Evolutionary conservation across 1,140 invertebrate species (phyloP).

Genomic region (Zaprionus capensis): DNA sequence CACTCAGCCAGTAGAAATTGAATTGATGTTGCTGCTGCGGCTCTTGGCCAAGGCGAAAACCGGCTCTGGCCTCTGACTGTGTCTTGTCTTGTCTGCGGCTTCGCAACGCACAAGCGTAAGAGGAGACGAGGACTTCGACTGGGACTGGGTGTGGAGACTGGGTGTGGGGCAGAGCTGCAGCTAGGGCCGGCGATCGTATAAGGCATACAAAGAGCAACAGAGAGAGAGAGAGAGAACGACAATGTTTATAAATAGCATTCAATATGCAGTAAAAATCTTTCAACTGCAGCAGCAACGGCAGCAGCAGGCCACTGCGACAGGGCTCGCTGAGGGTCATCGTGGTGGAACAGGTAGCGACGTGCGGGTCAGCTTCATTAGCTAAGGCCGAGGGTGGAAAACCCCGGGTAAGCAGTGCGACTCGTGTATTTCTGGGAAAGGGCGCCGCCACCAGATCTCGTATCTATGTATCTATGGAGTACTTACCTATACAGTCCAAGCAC

Average conservation of each 20-base stretch:
- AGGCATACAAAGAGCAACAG: not conserved
- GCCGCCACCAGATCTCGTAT: slow-evolving; percentile 30
- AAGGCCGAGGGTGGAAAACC: slow-evolving; percentile 61
- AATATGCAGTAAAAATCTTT: slow-evolving; percentile 69
- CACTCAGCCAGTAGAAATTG: slow-evolving; percentile 80
- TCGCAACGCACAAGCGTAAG: slow-evolving; percentile 67
- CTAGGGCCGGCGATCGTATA: not conserved
- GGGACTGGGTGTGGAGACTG: slow-evolving; percentile 20
- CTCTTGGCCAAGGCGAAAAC: slow-evolving; percentile 4
- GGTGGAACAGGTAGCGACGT: slow-evolving; percentile 60
- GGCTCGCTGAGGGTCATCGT: slow-evolving; percentile 36
- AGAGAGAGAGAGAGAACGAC: slow-evolving; percentile 2
- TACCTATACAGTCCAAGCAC: slow-evolving; percentile 59
- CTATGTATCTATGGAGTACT: slow-evolving; percentile 14
- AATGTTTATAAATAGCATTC: slow-evolving; percentile 78
- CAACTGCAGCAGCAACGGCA: slow-evolving; percentile 44
- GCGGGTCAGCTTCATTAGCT: slow-evolving; percentile 66
- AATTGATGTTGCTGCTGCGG: slow-evolving; percentile 68
- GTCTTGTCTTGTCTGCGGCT: slow-evolving; percentile 48
- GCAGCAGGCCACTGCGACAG: slow-evolving; percentile 28
- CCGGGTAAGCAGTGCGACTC: slow-evolving; percentile 31
- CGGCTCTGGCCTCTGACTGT: slow-evolving; percentile 25
- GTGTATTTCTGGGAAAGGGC: slow-evolving; percentile 49
- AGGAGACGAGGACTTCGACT: slow-evolving; percentile 22
- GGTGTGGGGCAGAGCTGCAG: slow-evolving; percentile 19